Percentiles rank a stretch among this genome's conserved stretches.
These are phyloP conservation scores for Gobio occitaniae DNA, from an alignment of 2,797 vertebrate genomes.

Conservation along the genomic window DNA sequence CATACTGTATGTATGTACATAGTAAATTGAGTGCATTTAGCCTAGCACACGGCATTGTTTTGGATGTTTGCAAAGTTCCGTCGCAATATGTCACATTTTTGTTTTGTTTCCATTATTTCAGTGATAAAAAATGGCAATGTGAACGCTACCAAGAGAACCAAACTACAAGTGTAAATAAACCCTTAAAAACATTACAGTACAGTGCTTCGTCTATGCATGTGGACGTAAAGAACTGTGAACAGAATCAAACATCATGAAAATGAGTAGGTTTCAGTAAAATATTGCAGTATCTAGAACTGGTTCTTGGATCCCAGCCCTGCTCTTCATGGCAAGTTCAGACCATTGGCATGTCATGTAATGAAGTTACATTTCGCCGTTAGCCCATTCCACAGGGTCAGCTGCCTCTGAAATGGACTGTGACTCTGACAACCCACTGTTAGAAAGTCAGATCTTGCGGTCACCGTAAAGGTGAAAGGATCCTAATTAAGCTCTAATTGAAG, in stretches of 20 bases:
- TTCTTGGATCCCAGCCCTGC: neutral
- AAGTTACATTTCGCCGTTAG: constrained; percentile 36
- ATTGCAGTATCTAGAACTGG: neutral
- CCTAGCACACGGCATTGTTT: no score
- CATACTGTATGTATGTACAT: no score
- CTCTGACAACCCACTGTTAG: constrained; percentile 9
- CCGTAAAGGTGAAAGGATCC: constrained; percentile 38
- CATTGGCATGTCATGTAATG: constrained; percentile 32
- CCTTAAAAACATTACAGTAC: neutral
- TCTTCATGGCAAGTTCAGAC: neutral
- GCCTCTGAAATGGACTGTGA: constrained; percentile 39
- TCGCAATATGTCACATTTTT: no score
- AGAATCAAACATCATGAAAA: neutral
- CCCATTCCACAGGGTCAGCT: constrained; percentile 33
- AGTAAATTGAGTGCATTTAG: no score
- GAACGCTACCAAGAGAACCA: no score
- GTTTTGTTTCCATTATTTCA: no score
- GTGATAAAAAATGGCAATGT: no score
- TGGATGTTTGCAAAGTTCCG: no score
- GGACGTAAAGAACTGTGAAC: neutral
- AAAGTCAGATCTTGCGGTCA: constrained; percentile 1
- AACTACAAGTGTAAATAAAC: no score
- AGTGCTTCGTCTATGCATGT: neutral
- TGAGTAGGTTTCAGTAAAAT: neutral
- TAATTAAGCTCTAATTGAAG: constrained; percentile 49